Evolutionary conservation across 2,797 vertebrate species (phyloP).

Genomic region (Intellagama lesueurii): DNA sequence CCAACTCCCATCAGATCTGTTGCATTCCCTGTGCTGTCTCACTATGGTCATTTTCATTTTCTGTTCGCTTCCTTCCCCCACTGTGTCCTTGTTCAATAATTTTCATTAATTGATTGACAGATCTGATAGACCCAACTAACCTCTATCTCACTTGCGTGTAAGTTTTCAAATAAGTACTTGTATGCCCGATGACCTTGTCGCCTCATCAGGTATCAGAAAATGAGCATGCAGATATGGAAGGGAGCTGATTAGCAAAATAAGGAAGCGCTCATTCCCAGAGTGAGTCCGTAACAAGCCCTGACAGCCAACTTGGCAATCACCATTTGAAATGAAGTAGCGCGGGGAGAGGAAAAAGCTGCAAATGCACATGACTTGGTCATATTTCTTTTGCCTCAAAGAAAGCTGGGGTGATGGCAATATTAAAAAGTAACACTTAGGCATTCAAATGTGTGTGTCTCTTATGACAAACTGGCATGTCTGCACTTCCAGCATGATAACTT

Average conservation of each 20-base stretch:
- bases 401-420: neutral
- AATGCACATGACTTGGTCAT: conserved; percentile 28
- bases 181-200: conserved; percentile 97
- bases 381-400: neutral
- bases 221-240: conserved; percentile 85
- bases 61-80: conserved; percentile 78
- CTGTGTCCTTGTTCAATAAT: conserved; percentile 97
- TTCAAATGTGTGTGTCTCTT: too few species aligned
- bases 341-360: conserved; percentile 16
- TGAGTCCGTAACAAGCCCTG: conserved; percentile 71
- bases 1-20: conserved; percentile 75
- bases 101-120: conserved; percentile 99
- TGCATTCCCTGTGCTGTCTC: conserved; percentile 86
- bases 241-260: conserved; percentile 82
- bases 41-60: conserved; percentile 91
- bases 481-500: too few species aligned
- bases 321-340: conserved; percentile 51
- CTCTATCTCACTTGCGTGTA: conserved; percentile 93
- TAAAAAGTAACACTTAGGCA: neutral
- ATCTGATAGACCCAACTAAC: conserved; percentile 97
- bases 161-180: conserved; percentile 99
- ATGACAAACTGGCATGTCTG: too few species aligned
- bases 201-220: conserved; percentile 94
- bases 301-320: conserved; percentile 71
- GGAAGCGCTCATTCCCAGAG: conserved; percentile 75